Percentiles rank a stretch among this genome's conserved stretches.
Conservation (phyloP, 1,140 invertebrate species). For the Heliconius congener region DNA sequence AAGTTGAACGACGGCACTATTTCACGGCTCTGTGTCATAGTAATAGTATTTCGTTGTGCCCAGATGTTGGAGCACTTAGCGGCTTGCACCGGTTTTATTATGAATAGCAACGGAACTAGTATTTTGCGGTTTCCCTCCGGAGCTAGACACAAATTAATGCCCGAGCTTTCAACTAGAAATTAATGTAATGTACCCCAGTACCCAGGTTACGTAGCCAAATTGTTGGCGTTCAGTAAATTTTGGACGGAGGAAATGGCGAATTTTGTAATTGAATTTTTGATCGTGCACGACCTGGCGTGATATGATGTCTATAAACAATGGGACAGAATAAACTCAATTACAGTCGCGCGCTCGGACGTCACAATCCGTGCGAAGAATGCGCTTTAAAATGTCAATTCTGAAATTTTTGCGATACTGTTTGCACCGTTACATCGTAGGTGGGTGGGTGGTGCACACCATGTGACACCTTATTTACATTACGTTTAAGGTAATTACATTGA, state of each 20-base stretch:
- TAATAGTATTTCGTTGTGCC: slow-evolving; percentile 71
- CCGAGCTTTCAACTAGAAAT: slow-evolving; percentile 76
- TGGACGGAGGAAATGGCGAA: slow-evolving; percentile 47
- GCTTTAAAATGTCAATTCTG: slow-evolving; percentile 12
- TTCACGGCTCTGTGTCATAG: slow-evolving; percentile 69
- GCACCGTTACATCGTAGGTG: neutral
- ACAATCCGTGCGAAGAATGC: slow-evolving; percentile 16
- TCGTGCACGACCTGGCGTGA: slow-evolving; percentile 20
- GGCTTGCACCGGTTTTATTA: slow-evolving; percentile 76
- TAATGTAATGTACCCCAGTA: slow-evolving; percentile 80
- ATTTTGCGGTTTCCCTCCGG: slow-evolving; percentile 75
- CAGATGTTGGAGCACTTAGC: slow-evolving; percentile 79
- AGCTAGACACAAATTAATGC: slow-evolving; percentile 78
- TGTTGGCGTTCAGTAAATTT: slow-evolving; percentile 73
- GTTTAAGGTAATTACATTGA: neutral
- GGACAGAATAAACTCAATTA: slow-evolving; percentile 22
- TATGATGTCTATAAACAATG: slow-evolving; percentile 27
- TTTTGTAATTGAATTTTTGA: slow-evolving; percentile 73
- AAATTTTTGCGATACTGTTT: slow-evolving; percentile 18
- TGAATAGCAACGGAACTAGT: slow-evolving; percentile 78
- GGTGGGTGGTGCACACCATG: neutral
- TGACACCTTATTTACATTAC: neutral
- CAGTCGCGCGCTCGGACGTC: slow-evolving; percentile 4
- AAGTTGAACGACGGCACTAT: slow-evolving; percentile 50
- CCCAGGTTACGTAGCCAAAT: slow-evolving; percentile 74